phyloP scores from a whole-genome alignment of 2,888 invertebrate species.

The Sisyra terminalis region DNA sequence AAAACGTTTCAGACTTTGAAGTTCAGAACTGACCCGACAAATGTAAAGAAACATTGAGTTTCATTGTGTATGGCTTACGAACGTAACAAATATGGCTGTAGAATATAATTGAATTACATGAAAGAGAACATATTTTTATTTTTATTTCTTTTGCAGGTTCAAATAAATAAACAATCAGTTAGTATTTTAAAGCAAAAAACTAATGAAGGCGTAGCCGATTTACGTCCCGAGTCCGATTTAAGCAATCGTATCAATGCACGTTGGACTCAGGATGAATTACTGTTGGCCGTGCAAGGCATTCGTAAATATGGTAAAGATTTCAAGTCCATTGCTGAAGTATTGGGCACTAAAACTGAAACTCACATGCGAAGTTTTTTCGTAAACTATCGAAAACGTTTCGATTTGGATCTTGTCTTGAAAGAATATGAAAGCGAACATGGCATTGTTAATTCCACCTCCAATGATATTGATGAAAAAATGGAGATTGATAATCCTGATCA shows the following conservation, averaged over 20 bases:
- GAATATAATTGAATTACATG: not conserved
- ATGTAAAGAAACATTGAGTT: no score
- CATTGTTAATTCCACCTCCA: conserved; percentile 19
- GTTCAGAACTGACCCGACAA: no score
- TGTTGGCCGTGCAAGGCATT: conserved; percentile 80
- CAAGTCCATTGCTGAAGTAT: conserved; percentile 84
- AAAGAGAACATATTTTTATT: not conserved
- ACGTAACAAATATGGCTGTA: not conserved
- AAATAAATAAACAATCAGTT: conserved; percentile 84
- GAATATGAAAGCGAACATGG: conserved; percentile 72
- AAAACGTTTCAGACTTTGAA: no score
- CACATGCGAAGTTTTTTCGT: conserved; percentile 86
- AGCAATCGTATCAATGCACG: conserved; percentile 56
- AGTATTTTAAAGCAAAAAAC: conserved; percentile 72
- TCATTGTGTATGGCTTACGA: no score
- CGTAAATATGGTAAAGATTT: conserved; percentile 76
- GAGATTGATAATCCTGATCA: conserved; percentile 14
- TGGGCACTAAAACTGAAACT: conserved; percentile 88
- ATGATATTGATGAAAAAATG: conserved; percentile 16
- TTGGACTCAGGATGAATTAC: conserved; percentile 86
- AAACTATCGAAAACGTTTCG: conserved; percentile 77
- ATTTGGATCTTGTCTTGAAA: conserved; percentile 69
- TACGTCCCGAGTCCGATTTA: conserved; percentile 22
- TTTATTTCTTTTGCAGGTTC: conserved; percentile 51
- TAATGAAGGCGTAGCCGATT: conserved; percentile 27